A percentile compares a stretch with the other conserved stretches of the same genome.
These are phyloP conservation scores for Julus scandinavius DNA, from an alignment of 2,888 invertebrate genomes.

Conservation along the genomic window DNA sequence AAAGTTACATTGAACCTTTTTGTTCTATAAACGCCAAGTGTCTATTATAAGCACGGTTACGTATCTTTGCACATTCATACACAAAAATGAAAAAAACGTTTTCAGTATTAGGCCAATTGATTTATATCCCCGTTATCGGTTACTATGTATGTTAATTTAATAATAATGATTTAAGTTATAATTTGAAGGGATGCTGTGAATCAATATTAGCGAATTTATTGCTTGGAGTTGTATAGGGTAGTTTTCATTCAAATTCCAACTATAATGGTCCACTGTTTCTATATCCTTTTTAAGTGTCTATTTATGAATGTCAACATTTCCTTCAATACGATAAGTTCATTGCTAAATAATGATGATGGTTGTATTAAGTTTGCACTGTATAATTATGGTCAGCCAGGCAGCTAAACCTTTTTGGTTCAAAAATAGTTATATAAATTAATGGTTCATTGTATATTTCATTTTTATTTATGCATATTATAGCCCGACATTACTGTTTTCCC, in stretches of 20 bases:
- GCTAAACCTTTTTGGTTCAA: constrained; percentile 45
- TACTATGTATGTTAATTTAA: constrained; percentile 40
- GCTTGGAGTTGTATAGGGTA: constrained; percentile 43
- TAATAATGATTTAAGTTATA: constrained; percentile 38
- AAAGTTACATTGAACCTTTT: neutral
- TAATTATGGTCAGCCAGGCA: constrained; percentile 45
- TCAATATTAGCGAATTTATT: constrained; percentile 46
- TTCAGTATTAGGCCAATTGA: constrained; percentile 43
- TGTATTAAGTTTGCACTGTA: constrained; percentile 43
- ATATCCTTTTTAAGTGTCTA: constrained; percentile 45
- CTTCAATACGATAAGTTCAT: constrained; percentile 33
- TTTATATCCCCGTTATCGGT: constrained; percentile 30
- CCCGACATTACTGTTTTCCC: constrained; percentile 43
- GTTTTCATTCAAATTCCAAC: constrained; percentile 38
- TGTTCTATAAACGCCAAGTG: constrained; percentile 38
- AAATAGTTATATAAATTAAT: constrained; percentile 43
- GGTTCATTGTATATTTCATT: constrained; percentile 46
- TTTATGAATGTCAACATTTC: constrained; percentile 42
- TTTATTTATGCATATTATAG: constrained; percentile 35
- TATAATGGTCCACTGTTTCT: constrained; percentile 43
- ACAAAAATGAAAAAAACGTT: neutral
- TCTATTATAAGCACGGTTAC: constrained; percentile 36
- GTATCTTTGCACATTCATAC: constrained; percentile 19
- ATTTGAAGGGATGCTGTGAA: constrained; percentile 17
- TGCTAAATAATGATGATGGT: constrained; percentile 8